These are phyloP conservation scores for Naja naja DNA, from an alignment of 2,113 vertebrate genomes.

Conservation along the genomic window DNA sequence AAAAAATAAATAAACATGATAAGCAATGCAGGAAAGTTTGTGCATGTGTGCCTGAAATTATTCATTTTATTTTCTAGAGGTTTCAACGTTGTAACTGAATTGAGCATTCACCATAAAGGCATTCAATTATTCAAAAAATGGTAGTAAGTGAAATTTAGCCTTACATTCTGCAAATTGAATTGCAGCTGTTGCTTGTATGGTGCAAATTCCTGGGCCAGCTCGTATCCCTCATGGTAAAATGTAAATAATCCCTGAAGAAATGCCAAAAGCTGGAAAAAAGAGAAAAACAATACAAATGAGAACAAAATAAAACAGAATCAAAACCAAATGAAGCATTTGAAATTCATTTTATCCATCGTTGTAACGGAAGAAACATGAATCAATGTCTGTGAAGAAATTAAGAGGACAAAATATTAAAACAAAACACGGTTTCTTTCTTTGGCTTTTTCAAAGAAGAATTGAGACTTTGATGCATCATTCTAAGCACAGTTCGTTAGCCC, in stretches of 20 bases:
- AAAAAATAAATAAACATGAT: not conserved
- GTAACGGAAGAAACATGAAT: not conserved
- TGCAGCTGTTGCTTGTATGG: conserved; percentile 97
- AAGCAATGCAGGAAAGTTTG: conserved; percentile 1
- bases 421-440: not conserved
- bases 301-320: conserved; percentile 35
- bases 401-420: not conserved
- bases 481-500: not conserved
- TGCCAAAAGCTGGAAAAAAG: conserved; percentile 84
- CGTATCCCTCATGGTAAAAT: conserved; percentile 98
- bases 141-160: conserved; percentile 43
- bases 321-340: not conserved
- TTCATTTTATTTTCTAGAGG: conserved; percentile 34
- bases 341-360: not conserved
- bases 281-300: conserved; percentile 21
- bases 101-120: conserved; percentile 1
- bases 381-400: not conserved
- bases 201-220: conserved; percentile 94
- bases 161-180: conserved; percentile 98
- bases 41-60: not conserved
- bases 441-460: not conserved
- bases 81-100: conserved; percentile 10
- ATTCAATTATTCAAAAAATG: conserved; percentile 26
- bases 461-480: not conserved
- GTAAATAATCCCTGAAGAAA: conserved; percentile 98